Conservation (phyloP, 2,113 vertebrate species). For the Anoura caudifer region DNA sequence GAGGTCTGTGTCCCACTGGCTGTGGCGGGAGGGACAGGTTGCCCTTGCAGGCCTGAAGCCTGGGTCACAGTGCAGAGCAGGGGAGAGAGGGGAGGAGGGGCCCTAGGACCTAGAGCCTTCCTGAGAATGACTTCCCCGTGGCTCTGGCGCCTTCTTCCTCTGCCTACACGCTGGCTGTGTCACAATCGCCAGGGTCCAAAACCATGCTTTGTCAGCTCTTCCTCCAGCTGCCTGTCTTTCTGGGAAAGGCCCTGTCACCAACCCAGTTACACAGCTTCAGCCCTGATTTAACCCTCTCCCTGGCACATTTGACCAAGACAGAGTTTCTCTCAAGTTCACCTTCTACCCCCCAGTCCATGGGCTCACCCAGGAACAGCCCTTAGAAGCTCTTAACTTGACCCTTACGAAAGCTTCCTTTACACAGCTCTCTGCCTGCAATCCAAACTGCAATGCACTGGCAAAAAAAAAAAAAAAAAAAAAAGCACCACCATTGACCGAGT, state of each 20-base stretch:
- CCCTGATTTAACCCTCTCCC: not conserved
- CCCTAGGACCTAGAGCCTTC: not conserved
- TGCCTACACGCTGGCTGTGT: not conserved
- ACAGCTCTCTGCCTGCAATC: not conserved
- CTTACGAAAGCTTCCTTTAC: not conserved
- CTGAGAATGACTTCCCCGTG: not conserved
- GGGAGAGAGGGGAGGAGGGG: not conserved
- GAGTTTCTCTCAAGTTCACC: not conserved
- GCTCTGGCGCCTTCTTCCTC: not conserved
- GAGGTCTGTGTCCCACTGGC: not conserved
- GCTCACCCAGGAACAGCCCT: not conserved
- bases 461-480: not conserved
- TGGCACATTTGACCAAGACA: not conserved
- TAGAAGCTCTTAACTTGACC: not conserved
- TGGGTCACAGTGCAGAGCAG: not conserved
- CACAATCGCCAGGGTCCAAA: not conserved
- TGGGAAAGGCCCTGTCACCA: not conserved
- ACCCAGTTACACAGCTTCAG: not conserved
- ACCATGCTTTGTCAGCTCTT: not conserved
- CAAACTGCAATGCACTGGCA: not conserved
- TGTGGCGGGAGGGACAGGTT: not conserved
- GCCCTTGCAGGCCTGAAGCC: not conserved
- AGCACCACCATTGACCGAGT: not conserved
- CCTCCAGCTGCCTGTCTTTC: not conserved
- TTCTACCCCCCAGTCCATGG: rapidly evolving